Conservation (phyloP, 2,888 invertebrate genomes). For the Parnassius mnemosyne region DNA sequence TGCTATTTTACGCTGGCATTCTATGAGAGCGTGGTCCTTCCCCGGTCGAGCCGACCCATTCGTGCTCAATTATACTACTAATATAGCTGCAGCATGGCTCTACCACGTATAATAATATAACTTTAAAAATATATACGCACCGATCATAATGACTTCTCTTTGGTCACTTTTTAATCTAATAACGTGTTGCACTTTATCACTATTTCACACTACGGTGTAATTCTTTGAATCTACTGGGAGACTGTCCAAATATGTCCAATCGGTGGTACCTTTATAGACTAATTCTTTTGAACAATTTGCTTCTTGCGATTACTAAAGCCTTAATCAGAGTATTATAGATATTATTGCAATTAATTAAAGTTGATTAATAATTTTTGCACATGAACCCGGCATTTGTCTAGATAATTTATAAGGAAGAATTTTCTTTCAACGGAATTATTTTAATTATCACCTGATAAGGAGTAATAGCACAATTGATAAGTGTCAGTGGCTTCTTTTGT, state of each 20-base stretch:
- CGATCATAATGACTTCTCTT: conserved; percentile 16
- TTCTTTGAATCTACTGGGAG: conserved; percentile 16
- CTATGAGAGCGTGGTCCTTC: no score
- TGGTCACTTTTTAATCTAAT: conserved; percentile 15
- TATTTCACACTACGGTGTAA: conserved; percentile 12
- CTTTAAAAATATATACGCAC: conserved; percentile 25
- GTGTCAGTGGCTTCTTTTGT: conserved; percentile 26
- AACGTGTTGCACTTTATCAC: conserved; percentile 17
- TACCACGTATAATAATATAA: no score
- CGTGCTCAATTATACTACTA: no score
- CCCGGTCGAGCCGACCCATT: no score
- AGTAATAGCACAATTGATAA: conserved; percentile 21
- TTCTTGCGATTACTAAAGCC: conserved; percentile 3
- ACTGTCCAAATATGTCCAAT: conserved; percentile 17
- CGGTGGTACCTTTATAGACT: conserved; percentile 21
- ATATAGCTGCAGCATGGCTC: no score
- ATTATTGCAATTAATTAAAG: not conserved
- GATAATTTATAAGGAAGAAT: conserved; percentile 26
- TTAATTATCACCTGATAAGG: conserved; percentile 24
- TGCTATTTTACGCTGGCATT: no score
- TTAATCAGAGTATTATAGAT: not conserved
- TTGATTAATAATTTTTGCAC: not conserved
- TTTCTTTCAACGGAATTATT: conserved; percentile 25
- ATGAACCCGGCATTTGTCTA: conserved; percentile 3
- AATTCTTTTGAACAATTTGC: conserved; percentile 9